Evolutionary conservation across 1,140 invertebrate species (phyloP), one percentile per base, ranked within the genome.

Genomic region (Eueides isabella): DNA sequence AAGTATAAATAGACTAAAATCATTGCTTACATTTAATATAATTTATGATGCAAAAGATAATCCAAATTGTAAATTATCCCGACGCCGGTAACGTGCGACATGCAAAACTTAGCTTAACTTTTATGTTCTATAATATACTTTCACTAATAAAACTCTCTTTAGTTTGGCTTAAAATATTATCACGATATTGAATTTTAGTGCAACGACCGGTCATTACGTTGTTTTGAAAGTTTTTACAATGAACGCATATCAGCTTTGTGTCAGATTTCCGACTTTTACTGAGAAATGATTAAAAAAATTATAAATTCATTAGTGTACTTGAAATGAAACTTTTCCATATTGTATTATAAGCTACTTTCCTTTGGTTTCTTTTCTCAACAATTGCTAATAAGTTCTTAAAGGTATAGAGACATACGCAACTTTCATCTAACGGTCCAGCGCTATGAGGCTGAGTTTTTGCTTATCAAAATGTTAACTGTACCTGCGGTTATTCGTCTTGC

Each of bases 401-500:
- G 67, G 72, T 62, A 72, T 61, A 76, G 78, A 68, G 72, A 80
- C 72, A 81, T 80, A 74, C 73, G 77, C 81, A 80, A 78, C 82
- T 84, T 85, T 84, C 82, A 81, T 78, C 80, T 90, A 90, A 92
- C 88, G 90, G 88, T 88, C 79, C 67, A 75, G 74, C 67, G 61
- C 74, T 73, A 66, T 79, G 78, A 82, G 77, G 73, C 74, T 80
- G 74, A 80, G 69, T 90, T 92, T 92, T 92, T 90, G 90, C 88
- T 86, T 82, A 84, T 88, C 87, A 85, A 92, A 88, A 83, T 75
- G 71, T 77, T 90, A 92, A 92, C 90, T 85, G 88, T 89, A 85
- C 79, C 73, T 73, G 33, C 67, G 64, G 73, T 80, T 67, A 78
- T 74, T 79, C 41, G 61, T 70, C 62, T 75, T 78, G 69, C 61